These are phyloP conservation scores for Apogon talboti DNA, from an alignment of 2,797 vertebrate genomes.

Conservation along the genomic window DNA sequence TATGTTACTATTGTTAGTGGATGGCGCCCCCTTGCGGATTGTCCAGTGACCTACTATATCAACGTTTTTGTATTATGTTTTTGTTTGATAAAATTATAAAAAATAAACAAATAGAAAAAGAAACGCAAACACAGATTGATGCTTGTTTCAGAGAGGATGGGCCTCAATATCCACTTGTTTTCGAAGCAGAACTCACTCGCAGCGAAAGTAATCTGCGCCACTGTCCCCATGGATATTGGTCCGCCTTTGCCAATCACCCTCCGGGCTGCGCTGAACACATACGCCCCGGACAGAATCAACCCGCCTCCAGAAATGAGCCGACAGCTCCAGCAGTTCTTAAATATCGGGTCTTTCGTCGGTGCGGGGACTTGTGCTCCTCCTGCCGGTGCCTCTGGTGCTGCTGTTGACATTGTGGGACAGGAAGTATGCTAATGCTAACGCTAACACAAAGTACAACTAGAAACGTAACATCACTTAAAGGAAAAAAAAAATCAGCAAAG, in stretches of 20 bases:
- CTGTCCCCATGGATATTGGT: slow-evolving; percentile 53
- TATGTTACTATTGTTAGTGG: too few relatives aligned
- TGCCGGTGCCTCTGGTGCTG: not conserved
- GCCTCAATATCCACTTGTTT: too few relatives aligned
- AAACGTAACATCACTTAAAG: not conserved
- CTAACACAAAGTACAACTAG: not conserved
- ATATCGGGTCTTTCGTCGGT: not conserved
- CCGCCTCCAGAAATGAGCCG: slow-evolving; percentile 73
- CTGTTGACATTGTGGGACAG: slow-evolving; percentile 49
- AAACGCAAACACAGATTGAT: not conserved
- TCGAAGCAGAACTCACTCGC: slow-evolving; percentile 58
- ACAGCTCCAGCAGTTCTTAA: slow-evolving; percentile 78
- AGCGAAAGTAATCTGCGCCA: slow-evolving; percentile 75
- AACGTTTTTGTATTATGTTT: too few relatives aligned
- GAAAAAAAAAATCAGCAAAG: accelerated
- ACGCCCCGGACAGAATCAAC: slow-evolving; percentile 63
- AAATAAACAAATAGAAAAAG: too few relatives aligned
- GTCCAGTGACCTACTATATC: too few relatives aligned
- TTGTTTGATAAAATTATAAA: too few relatives aligned
- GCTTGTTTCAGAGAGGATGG: not conserved
- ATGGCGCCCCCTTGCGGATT: too few relatives aligned
- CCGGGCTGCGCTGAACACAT: slow-evolving; percentile 71
- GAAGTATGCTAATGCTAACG: slow-evolving; percentile 14
- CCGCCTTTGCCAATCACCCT: slow-evolving; percentile 52
- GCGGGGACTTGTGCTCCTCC: not conserved